A percentile compares a stretch with the other conserved stretches of the same genome.
Evolutionary conservation across 2,888 invertebrate species (phyloP).

Genomic region (Ametastegia equiseti): DNA sequence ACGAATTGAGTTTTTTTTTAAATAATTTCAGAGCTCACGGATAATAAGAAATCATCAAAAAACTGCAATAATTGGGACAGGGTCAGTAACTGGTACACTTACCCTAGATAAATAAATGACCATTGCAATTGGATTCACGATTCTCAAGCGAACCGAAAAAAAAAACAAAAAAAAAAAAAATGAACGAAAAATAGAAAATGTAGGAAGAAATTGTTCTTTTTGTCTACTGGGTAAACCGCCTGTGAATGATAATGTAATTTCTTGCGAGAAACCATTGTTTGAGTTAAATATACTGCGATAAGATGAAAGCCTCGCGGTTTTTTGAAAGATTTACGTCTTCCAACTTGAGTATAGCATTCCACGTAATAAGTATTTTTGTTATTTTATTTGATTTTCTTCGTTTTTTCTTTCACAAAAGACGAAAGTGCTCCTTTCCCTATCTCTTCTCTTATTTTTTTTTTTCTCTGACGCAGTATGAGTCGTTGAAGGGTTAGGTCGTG

Average conservation of each 20-base stretch:
- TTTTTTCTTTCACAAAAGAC: background rate
- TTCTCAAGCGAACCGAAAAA: too few relatives aligned
- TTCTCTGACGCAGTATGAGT: background rate
- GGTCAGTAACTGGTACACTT: too few relatives aligned
- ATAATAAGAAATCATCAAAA: too few relatives aligned
- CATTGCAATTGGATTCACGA: too few relatives aligned
- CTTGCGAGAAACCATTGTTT: background rate
- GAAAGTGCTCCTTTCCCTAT: background rate
- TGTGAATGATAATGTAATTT: background rate
- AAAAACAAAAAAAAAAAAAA: too few relatives aligned
- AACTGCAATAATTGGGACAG: too few relatives aligned
- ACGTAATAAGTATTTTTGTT: background rate
- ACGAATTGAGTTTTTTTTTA: too few relatives aligned
- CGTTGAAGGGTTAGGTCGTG: background rate
- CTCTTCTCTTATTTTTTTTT: background rate
- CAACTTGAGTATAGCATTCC: background rate
- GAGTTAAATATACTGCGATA: background rate
- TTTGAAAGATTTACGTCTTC: constrained; percentile 2
- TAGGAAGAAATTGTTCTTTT: background rate
- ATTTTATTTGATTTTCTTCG: background rate
- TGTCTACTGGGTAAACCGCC: background rate
- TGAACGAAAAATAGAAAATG: background rate
- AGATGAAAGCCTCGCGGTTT: background rate
- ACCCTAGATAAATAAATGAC: too few relatives aligned
- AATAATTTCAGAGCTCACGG: too few relatives aligned